Evolutionary conservation across 2,888 invertebrate species (phyloP).

Genomic region (Drosophila colorata): DNA sequence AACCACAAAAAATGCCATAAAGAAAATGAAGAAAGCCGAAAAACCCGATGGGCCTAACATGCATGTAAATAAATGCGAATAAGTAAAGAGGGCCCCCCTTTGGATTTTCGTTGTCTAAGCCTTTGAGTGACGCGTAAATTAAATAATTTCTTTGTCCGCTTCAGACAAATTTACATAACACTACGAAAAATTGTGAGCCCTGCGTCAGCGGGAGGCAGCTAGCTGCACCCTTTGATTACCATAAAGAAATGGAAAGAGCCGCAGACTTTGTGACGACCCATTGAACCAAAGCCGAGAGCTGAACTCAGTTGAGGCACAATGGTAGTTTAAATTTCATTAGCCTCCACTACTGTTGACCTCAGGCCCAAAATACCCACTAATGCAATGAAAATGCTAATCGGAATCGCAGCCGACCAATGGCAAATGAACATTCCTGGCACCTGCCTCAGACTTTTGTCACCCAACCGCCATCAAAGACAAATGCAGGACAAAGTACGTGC

Average conservation of each 20-base stretch:
- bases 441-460: slow-evolving; percentile 36
- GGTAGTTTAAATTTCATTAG: slow-evolving; percentile 64
- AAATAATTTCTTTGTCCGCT: slow-evolving; percentile 75
- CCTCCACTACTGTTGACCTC: slow-evolving; percentile 22
- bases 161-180: slow-evolving; percentile 66
- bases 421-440: slow-evolving; percentile 52
- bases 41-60: slow-evolving; percentile 56
- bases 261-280: slow-evolving; percentile 67
- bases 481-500: slow-evolving; percentile 49
- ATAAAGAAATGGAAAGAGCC: slow-evolving; percentile 35
- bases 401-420: slow-evolving; percentile 24
- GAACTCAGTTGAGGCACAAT: slow-evolving; percentile 30
- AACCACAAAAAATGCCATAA: slow-evolving; percentile 59
- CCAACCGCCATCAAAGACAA: slow-evolving; percentile 40
- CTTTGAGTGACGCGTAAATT: slow-evolving; percentile 68
- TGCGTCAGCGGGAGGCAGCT: slow-evolving; percentile 55
- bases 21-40: slow-evolving; percentile 48
- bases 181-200: slow-evolving; percentile 54
- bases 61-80: slow-evolving; percentile 80
- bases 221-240: slow-evolving; percentile 50
- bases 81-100: slow-evolving; percentile 34
- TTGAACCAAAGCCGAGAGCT: slow-evolving; percentile 52
- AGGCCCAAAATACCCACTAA: slow-evolving; percentile 9
- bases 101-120: slow-evolving; percentile 33
- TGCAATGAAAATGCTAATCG: slow-evolving; percentile 42